These are phyloP conservation scores for Alexandromys oeconomus DNA, from an alignment of 2,797 vertebrate species.

Conservation along the genomic window DNA sequence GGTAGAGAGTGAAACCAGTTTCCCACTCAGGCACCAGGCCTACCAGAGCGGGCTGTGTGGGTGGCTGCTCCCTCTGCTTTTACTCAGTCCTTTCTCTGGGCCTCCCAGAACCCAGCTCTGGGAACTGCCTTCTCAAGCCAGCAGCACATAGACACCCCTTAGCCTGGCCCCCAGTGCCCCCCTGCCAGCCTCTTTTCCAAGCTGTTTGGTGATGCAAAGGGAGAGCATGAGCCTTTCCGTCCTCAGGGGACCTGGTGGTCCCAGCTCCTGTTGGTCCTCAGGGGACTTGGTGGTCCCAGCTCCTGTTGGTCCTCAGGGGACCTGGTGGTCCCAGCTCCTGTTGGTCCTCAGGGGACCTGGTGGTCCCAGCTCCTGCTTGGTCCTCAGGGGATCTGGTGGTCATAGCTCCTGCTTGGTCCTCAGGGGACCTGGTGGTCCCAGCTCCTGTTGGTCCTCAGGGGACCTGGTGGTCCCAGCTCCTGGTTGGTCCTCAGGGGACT, in stretches of 20 bases:
- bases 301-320: too few relatives aligned
- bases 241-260: background rate
- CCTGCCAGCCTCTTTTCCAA: background rate
- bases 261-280: background rate
- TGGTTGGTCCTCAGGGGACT: too few relatives aligned
- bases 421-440: background rate
- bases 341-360: background rate
- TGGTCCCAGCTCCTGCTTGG: too few relatives aligned
- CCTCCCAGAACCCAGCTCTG: background rate
- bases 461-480: background rate
- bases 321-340: background rate
- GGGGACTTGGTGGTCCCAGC: background rate
- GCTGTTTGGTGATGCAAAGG: background rate
- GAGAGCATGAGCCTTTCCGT: background rate
- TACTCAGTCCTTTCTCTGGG: background rate
- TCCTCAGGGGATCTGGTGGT: background rate
- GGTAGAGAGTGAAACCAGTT: slow-evolving; percentile 48
- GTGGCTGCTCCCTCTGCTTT: background rate
- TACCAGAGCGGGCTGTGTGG: background rate
- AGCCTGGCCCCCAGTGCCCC: background rate
- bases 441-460: background rate
- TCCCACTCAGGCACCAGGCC: background rate
- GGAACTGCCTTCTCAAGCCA: background rate
- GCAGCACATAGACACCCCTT: too few relatives aligned
- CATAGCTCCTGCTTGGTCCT: background rate